Conservation (phyloP, 2,888 invertebrate genomes). For the Timema cristinae region DNA sequence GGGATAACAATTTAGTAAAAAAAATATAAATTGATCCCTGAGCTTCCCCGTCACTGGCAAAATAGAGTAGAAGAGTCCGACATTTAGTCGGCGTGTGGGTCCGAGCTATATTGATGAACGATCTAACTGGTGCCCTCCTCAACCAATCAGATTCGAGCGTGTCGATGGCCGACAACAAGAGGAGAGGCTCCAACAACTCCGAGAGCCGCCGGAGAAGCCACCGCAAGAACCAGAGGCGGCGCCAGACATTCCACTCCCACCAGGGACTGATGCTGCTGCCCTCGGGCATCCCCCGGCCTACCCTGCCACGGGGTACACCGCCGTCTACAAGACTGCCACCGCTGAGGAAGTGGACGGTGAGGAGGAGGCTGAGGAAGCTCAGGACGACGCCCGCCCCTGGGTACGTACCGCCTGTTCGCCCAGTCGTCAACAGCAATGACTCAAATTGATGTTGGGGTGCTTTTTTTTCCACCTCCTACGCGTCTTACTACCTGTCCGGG, state of each 20-base stretch:
- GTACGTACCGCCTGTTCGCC: neutral
- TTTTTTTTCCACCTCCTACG: neutral
- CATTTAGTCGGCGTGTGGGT: no score
- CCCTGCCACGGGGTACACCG: constrained; percentile 36
- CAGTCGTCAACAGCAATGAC: neutral
- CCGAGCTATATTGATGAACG: no score
- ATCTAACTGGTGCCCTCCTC: neutral
- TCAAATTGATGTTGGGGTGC: no score
- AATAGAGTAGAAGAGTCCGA: no score
- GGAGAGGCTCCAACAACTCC: neutral
- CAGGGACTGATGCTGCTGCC: constrained; percentile 35
- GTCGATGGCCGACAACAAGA: constrained; percentile 25
- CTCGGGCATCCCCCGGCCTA: constrained; percentile 33
- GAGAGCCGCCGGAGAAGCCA: constrained; percentile 9
- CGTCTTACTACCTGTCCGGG: no score
- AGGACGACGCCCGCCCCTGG: neutral
- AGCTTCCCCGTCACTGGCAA: no score
- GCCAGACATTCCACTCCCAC: constrained; percentile 46
- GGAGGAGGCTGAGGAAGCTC: neutral
- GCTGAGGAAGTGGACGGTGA: constrained; percentile 16
- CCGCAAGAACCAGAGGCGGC: constrained; percentile 35
- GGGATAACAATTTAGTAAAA: no score
- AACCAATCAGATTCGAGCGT: neutral
- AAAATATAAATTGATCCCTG: no score
- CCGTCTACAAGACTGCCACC: constrained; percentile 32